Base-by-base conservation (phyloP, 2,888 invertebrate genomes). In the Amphipoea oculea region DNA sequence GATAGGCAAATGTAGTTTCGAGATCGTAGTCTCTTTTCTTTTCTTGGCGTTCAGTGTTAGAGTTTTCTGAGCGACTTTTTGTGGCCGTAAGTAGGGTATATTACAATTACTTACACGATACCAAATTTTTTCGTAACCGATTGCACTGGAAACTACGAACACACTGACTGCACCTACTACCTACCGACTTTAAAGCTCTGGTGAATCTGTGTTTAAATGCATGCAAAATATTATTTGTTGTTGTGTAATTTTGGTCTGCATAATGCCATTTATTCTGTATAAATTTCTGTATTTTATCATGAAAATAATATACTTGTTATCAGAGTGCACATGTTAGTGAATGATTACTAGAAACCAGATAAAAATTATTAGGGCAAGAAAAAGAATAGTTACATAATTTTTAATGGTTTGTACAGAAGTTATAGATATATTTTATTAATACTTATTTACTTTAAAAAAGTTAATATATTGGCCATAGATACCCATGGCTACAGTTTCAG, bases 221-320 rank as follows among this genome's bases (percentile, higher is more conserved):
- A 17, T 23, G 2, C 20, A 36, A 45, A 45, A 76, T 45, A 51
- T n/a, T 7, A 17, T 7, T 7, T 60, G 6, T 57, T 75, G 36
- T 57, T 60, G 14, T 40, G 17, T 62, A 5, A 62, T 62, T 70
- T 40, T 57, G 23, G 5, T 23, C 36, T 40, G 60, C 70, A 23
- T 54, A 14, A 9, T 60, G 9, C 11, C 12, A 65, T 54, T 62
- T 17, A 67, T 20, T 54, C 14, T 29, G 29, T 29, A 29, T 29
- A 29, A 29, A 29, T 29, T 77, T 54, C 78, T 68, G 54, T 63
- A 69, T 65, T 48, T 77, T 36, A 76, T 29, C 36, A n/a, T 63
- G 40, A 63, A n/a, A 62, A 69, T 78, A 69, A 63, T 54, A 62
- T 57, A 45, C 14, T 65, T 57, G 69, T 81, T 68, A 84, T 81